Percentiles rank a stretch among this genome's conserved stretches.
Conservation (phyloP, 2,797 vertebrate species). For the Lacerta viridis region DNA sequence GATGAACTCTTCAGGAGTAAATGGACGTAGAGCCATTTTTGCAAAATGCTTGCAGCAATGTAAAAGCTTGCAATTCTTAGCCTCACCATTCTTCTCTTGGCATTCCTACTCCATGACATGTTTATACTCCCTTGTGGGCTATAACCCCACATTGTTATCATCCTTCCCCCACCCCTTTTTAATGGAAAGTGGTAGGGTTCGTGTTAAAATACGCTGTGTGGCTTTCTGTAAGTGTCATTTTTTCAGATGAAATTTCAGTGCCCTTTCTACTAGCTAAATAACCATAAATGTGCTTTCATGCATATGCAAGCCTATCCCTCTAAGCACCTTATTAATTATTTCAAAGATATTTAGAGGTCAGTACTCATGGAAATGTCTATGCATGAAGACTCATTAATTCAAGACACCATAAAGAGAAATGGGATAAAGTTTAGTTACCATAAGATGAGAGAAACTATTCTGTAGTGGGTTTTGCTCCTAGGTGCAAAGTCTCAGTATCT, state of each 20-base stretch:
- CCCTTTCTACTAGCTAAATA: conserved; percentile 71
- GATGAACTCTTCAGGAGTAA: conserved; percentile 54
- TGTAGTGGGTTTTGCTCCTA: conserved; percentile 51
- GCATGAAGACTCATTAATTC: conserved; percentile 79
- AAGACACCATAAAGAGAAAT: conserved; percentile 66
- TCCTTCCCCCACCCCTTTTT: conserved; percentile 24
- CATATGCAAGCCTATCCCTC: conserved; percentile 78
- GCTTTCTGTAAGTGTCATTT: conserved; percentile 58
- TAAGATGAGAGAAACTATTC: conserved; percentile 65
- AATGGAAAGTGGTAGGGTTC: not conserved
- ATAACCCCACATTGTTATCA: conserved; percentile 23
- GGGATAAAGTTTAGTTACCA: conserved; percentile 68
- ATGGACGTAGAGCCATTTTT: conserved; percentile 48
- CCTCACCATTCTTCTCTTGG: conserved; percentile 38
- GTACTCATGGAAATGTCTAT: conserved; percentile 73
- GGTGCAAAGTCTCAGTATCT: conserved; percentile 34
- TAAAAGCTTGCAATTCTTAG: conserved; percentile 49
- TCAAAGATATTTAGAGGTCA: conserved; percentile 83
- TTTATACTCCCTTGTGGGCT: conserved; percentile 26
- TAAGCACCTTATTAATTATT: conserved; percentile 83
- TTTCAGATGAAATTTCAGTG: conserved; percentile 54
- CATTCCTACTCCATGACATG: not conserved
- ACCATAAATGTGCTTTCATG: conserved; percentile 72
- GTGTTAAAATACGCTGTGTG: conserved; percentile 37
- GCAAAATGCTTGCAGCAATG: conserved; percentile 46